Conservation (phyloP, 2,113 vertebrate species). For the Ovibos moschatus region DNA sequence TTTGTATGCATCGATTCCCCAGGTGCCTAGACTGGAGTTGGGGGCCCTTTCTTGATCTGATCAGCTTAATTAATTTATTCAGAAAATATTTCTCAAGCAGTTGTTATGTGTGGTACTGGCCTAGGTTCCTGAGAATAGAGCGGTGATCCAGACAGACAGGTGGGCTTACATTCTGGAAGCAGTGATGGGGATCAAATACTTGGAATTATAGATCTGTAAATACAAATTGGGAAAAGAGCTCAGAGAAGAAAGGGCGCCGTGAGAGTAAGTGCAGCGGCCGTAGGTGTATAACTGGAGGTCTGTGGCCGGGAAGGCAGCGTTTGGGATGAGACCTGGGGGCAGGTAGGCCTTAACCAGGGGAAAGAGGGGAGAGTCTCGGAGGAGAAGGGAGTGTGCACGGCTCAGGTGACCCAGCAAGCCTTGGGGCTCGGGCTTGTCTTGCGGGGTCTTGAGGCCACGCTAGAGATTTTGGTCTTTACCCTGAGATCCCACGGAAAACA, state of each 20-base stretch:
- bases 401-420: neutral
- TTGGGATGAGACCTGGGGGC: neutral
- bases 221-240: neutral
- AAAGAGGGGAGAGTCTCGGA: neutral
- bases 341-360: neutral
- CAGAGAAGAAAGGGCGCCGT: neutral
- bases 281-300: fast-evolving
- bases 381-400: neutral
- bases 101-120: neutral
- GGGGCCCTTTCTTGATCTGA: neutral
- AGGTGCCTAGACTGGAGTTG: neutral
- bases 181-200: neutral
- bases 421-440: neutral
- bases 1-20: neutral
- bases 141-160: neutral
- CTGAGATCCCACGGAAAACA: neutral
- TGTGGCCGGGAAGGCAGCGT: fast-evolving
- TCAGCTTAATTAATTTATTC: neutral
- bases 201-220: neutral
- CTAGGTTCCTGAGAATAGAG: neutral
- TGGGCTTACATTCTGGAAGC: neutral
- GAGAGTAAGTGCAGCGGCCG: neutral
- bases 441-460: neutral
- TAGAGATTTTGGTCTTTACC: neutral
- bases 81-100: neutral